Conservation (phyloP, 2,888 invertebrate genomes). For the Sinodicranocentrus sp. region DNA sequence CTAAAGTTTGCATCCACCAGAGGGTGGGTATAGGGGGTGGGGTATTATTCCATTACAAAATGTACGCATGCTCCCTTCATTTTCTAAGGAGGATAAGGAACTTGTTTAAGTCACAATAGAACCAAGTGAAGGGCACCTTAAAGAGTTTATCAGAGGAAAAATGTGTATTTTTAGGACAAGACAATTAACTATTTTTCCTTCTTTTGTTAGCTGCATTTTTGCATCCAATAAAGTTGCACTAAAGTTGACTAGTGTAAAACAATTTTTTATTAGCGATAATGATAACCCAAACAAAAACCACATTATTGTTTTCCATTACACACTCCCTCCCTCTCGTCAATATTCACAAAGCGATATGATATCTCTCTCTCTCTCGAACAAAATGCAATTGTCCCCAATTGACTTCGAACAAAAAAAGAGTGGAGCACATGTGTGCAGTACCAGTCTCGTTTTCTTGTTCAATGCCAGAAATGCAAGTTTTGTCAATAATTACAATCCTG, state of each 20-base stretch:
- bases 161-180: background rate
- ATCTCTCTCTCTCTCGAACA: no score
- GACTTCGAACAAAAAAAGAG: background rate
- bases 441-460: slow-evolving; percentile 17
- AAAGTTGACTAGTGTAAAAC: no score
- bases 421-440: slow-evolving; percentile 4
- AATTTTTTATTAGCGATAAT: background rate
- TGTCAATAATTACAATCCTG: slow-evolving; percentile 38
- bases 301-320: no score
- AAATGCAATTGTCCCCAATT: slow-evolving; percentile 30
- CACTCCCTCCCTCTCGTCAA: background rate
- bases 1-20: no score
- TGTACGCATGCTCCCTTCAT: background rate
- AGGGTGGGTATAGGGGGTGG: no score
- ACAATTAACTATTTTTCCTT: background rate
- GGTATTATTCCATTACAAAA: background rate
- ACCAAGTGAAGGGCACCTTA: background rate
- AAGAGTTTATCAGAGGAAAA: background rate
- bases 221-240: no score
- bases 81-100: background rate
- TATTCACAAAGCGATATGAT: background rate
- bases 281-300: background rate
- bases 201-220: background rate
- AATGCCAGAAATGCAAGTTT: slow-evolving; percentile 53
- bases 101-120: background rate